Conservation (phyloP, 2,888 invertebrate species). For the Caenorhabditis panamensis region DNA sequence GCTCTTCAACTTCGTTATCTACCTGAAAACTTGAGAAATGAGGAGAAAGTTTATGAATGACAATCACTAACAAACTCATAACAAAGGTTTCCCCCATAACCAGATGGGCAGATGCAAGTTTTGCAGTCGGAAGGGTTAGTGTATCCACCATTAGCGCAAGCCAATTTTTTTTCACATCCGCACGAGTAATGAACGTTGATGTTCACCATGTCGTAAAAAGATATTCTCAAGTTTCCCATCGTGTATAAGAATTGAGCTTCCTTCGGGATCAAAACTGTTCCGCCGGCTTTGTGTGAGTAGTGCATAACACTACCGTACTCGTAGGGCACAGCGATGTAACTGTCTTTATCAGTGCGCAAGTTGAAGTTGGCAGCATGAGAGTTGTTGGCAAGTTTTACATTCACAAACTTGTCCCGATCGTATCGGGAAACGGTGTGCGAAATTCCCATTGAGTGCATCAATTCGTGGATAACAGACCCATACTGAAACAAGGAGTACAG, state of each 20-base stretch:
- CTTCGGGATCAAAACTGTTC: neutral
- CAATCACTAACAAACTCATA: too few species aligned
- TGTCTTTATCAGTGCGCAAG: neutral
- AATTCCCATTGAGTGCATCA: too few species aligned
- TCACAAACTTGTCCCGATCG: too few species aligned
- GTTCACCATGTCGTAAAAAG: slow-evolving; percentile 33
- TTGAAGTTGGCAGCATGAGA: too few species aligned
- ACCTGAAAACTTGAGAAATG: too few species aligned
- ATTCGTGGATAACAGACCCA: too few species aligned
- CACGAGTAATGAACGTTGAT: slow-evolving; percentile 27
- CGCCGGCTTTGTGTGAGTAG: neutral
- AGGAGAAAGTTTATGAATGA: too few species aligned
- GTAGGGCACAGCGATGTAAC: too few species aligned
- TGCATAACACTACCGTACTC: slow-evolving; percentile 31
- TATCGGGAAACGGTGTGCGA: too few species aligned
- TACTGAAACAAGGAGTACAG: too few species aligned
- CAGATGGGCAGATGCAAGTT: slow-evolving; percentile 25
- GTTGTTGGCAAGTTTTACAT: too few species aligned
- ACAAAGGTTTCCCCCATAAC: slow-evolving; percentile 24
- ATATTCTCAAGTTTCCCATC: slow-evolving; percentile 18
- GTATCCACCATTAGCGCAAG: slow-evolving; percentile 38
- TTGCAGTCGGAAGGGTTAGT: slow-evolving; percentile 25
- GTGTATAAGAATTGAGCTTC: neutral
- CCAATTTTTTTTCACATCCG: neutral
- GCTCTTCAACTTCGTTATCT: too few species aligned